These are phyloP conservation scores for Mimachlamys varia DNA, from an alignment of 2,888 invertebrate genomes.

Conservation along the genomic window DNA sequence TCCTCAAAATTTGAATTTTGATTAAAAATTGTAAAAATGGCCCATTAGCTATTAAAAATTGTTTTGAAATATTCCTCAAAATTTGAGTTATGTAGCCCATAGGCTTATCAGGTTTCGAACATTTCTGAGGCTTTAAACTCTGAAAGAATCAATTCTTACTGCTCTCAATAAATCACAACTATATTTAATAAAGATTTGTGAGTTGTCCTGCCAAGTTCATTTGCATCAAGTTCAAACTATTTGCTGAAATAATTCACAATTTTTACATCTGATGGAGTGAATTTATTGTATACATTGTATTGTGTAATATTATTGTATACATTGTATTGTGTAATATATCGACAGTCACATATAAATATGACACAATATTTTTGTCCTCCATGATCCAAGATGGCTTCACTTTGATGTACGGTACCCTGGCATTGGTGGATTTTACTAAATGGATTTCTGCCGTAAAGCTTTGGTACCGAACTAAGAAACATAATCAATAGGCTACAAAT, in stretches of 20 bases:
- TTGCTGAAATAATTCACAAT: neutral
- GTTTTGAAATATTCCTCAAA: neutral
- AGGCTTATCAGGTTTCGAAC: no score
- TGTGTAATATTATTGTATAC: no score
- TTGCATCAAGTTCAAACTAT: conserved; percentile 23
- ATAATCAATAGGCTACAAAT: neutral
- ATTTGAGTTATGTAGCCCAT: neutral
- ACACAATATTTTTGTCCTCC: neutral
- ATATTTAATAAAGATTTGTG: neutral
- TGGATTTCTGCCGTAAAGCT: conserved; percentile 36
- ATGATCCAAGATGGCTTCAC: neutral
- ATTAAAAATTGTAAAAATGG: no score
- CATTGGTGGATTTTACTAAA: neutral
- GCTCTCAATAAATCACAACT: neutral
- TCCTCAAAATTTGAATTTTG: neutral
- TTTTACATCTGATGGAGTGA: neutral
- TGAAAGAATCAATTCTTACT: neutral
- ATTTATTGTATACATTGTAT: neutral
- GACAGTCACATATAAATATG: neutral
- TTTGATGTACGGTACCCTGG: conserved; percentile 1
- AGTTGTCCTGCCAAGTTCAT: conserved; percentile 24
- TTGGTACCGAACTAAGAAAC: neutral
- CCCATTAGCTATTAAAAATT: no score
- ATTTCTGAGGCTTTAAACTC: no score
- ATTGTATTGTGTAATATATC: neutral